Base-by-base conservation (phyloP, 1,140 invertebrate species). In the Euura lappo region DNA sequence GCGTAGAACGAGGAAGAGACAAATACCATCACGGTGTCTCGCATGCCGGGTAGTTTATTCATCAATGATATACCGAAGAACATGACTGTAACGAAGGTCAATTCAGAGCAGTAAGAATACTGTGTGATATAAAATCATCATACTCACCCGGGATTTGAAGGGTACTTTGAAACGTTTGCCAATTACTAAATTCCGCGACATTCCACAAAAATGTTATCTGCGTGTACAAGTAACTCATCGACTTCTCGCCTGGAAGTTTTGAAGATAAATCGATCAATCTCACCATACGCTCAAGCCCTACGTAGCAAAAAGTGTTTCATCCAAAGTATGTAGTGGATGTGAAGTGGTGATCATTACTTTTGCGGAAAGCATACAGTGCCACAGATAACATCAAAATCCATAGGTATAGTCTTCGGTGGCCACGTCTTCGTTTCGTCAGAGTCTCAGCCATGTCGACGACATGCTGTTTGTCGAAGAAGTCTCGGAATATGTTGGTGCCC, bases 301-400 rank as follows among this genome's bases (percentile, higher is more conserved):
- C n/a, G n/a, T n/a, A n/a, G n/a, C n/a, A n/a, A n/a, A n/a, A n/a
- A n/a, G n/a, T 28, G 28, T 28, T 28, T 28, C 1, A 28, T 28
- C 28, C 28, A 28, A 28, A 28, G 28, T 28, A 28, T n/a, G n/a
- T 28, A 28, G 28, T 28, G 28, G 0, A 1, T 28, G 28, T 1
- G 28, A 28, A 28, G 28, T 28, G 28, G 28, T 1, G 28, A 28
- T 28, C 1, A 60, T 76, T 75, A 90, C 89, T 89, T 80, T 93
- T 89, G 84, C 94, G 93, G 75, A 95, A 94, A 65, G 93, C 93
- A 78, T 95, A 95, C 8, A 94, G 85, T 1, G 89, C 90, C 93
- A 94, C 94, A 4, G 91, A 89, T 6, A 92, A 74, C 2, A 95
- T 86, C 2, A 94, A 78, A 5, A 94, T 85, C 80, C 91, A 89